Evolutionary conservation across 2,888 invertebrate genomes (phyloP), one percentile per base, ranked within the genome.

Genomic region (Clusia tigrina): DNA sequence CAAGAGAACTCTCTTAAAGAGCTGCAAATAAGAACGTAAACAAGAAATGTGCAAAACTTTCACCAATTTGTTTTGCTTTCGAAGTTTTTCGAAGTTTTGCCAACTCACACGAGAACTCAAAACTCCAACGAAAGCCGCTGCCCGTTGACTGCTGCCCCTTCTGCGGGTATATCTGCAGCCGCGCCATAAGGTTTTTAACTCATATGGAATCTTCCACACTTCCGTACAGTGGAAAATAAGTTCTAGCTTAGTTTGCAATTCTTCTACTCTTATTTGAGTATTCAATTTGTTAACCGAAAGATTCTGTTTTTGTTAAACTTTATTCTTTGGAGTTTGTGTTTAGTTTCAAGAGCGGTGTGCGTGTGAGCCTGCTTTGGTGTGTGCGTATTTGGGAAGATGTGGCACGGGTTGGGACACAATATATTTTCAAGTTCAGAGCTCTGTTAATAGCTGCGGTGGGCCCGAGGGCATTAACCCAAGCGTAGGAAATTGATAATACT

Each of bases 61-160:
- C 79, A 80, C 79, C 79, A 80, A 80, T 80, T 80, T 80, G 79
- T 78, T 79, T 79, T 80, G 80, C 79, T 80, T 78, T 78, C 79
- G 73, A 71, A 71, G 76, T 71, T 71, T 73, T 75, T 42, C 42
- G 42, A 42, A 42, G 9, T 42, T 42, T n/a, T 42, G 42, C 42
- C 42, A 42, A 42, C 42, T 42, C 42, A 42, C 42, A 42, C 42
- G 9, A 32, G 32, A 32, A 32, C 32, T 32, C 12, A 12, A 5
- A 12, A 32, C 5, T 32, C 32, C 6, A 32, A 12, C 32, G n/a
- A 32, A 12, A 32, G 32, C 32, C 5, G 12, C 32, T 32, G n/a
- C n/a, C n/a, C n/a, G n/a, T n/a, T n/a, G n/a, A n/a, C n/a, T n/a
- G n/a, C n/a, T n/a, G n/a, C n/a, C n/a, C n/a, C n/a, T n/a, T n/a